Evolutionary conservation across 2,888 invertebrate species (phyloP).

Genomic region (Chrysomela aeneicollis): DNA sequence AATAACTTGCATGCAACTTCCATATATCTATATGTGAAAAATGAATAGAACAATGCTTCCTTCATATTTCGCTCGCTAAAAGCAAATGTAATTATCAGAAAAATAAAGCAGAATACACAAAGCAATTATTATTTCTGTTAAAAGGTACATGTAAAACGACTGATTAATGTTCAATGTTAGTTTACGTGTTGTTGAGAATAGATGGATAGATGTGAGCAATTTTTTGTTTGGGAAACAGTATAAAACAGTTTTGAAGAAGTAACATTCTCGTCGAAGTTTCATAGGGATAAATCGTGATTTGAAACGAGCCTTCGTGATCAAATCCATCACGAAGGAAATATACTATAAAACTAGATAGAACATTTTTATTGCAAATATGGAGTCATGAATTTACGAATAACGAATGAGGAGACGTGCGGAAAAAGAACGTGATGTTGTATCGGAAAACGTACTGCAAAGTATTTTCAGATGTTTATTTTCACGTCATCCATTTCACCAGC

Average conservation of each 20-base stretch:
- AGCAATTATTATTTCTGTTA: no score
- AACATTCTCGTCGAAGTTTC: background rate
- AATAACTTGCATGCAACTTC: background rate
- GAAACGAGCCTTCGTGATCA: conserved; percentile 25
- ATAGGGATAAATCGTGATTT: conserved; percentile 25
- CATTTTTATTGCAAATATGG: conserved; percentile 24
- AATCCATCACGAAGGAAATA: conserved; percentile 32
- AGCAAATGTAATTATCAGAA: no score
- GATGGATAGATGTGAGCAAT: no score
- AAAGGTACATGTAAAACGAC: no score
- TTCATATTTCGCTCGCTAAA: no score
- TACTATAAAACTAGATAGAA: conserved; percentile 26
- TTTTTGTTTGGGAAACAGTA: background rate
- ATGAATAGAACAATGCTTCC: no score
- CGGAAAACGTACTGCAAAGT: background rate
- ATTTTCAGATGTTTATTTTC: background rate
- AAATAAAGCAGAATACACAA: no score
- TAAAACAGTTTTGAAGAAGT: conserved; percentile 2
- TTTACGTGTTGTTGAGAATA: no score
- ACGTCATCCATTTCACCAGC: background rate
- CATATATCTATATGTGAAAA: no score
- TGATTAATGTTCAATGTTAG: no score
- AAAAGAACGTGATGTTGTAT: background rate
- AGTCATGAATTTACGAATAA: conserved; percentile 12
- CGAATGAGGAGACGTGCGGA: conserved; percentile 1